Evolutionary conservation across 2,113 vertebrate species (phyloP), one percentile per base, ranked within the genome.

Genomic region (Irena cyanogastra): DNA sequence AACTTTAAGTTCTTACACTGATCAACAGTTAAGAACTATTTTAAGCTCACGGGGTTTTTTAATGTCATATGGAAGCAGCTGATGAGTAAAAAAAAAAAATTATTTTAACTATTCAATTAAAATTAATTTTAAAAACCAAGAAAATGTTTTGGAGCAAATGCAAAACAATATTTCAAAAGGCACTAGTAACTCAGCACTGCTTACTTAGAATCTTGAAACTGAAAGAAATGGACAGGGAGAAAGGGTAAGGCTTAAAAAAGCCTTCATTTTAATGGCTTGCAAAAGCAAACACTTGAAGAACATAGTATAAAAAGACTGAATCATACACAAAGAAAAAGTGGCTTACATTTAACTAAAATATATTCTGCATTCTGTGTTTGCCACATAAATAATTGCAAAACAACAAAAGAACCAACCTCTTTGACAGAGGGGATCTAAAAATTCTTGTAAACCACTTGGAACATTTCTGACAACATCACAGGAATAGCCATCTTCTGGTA

Each of bases 401-500:
- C 39, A 85, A 28, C 10, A 39, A 16, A 69, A 66, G 2, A 13
- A 88, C 91, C 64, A 72, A 99, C 99, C 99, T 98, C 99, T 98
- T 98, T 99, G 99, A 96, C 99, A 99, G 54, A 99, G 98, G 1
- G 99, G 99, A 35, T 99, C 99, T 83, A 99, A 97, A 96, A 99
- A 99, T 95, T 99, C 99, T 95, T 99, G 99, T 87, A 99, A 98
- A 63, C 99, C 99, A 49, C 98, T 99, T 70, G 99, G 99, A 69
- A 99, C 97, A 95, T 99, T 99, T 89, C 99, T 98, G 96, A 99
- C 99, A 41, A 99, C 99, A 33, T 99, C 99, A 5, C 99, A 99
- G 37, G 99, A 99, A 97, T 99, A 99, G 57, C 99, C 99, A 45
- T 99, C 99, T 97, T 99, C 99, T 1, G 99, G 99, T 74, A 99